phyloP scores from a whole-genome alignment of 2,888 invertebrate species.

The Luperina nickerlii region DNA sequence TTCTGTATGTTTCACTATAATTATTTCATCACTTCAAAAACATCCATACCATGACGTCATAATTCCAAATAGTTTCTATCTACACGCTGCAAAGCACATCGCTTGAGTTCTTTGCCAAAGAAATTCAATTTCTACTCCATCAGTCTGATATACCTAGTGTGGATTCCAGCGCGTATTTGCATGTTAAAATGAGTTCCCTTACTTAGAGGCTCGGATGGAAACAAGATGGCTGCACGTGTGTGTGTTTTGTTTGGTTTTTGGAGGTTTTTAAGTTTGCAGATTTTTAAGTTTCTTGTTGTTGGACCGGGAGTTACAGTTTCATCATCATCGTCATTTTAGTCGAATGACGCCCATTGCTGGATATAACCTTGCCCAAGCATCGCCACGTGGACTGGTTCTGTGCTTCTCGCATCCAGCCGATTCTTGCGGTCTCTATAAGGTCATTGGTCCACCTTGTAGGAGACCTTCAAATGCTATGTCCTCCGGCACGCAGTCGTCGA shows the following conservation, averaged over 20 bases:
- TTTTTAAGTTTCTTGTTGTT: background rate
- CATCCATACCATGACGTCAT: background rate
- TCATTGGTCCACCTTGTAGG: too few relatives aligned
- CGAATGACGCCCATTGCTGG: too few relatives aligned
- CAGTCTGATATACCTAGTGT: slow-evolving; percentile 70
- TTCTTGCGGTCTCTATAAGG: too few relatives aligned
- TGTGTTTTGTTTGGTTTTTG: slow-evolving; percentile 22
- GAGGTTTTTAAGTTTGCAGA: background rate
- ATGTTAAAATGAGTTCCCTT: slow-evolving; percentile 76
- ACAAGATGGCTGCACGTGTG: slow-evolving; percentile 47
- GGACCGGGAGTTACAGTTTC: background rate
- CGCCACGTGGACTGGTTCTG: too few relatives aligned
- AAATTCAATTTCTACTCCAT: slow-evolving; percentile 80
- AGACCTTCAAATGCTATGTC: too few relatives aligned
- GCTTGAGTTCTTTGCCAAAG: slow-evolving; percentile 62
- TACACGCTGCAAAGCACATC: slow-evolving; percentile 28
- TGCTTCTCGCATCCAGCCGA: too few relatives aligned
- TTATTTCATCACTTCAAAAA: background rate
- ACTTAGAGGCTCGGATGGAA: slow-evolving; percentile 53
- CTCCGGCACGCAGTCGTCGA: too few relatives aligned
- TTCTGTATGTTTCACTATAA: background rate
- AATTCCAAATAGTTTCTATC: slow-evolving; percentile 47
- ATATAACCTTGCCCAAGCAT: too few relatives aligned
- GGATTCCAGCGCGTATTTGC: slow-evolving; percentile 75
- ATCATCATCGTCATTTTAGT: background rate